Evolutionary conservation across 2,113 vertebrate genomes (phyloP), one percentile per base, ranked within the genome.

Genomic region (Rattus rattus): DNA sequence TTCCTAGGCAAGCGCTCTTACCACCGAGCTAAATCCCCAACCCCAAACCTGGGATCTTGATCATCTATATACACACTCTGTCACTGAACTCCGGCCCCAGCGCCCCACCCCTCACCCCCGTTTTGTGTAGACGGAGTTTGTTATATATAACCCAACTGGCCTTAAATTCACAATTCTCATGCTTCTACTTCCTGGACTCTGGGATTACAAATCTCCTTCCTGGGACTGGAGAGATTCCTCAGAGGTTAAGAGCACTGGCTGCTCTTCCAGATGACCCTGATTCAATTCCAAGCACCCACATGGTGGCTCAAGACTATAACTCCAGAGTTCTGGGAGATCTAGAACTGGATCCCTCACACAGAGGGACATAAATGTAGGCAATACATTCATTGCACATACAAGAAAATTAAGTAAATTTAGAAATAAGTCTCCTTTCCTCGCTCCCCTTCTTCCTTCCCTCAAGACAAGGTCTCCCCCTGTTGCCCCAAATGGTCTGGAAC

Each of bases 31-130:
- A 85, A n/a, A n/a, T n/a, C n/a, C n/a, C n/a, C n/a, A n/a, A n/a
- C n/a, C n/a, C n/a, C 84, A 67, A 65, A 86, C 33, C 80, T 59
- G 36, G 80, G 47, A 7, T 30, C 80, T 59, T 80, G 77, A 80
- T 30, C 77, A 79, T 28, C 28, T 52, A 17, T 33, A 14, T 3
- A 36, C 11, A 16, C 30, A 20, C 17, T 36, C 49, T 54, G 17
- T 13, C n/a, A 14, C 56, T 26, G 52, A 59, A 0, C 30, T n/a
- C 65, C 33, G 33, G 52, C 52, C 47, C 76, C 10, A 2, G 10
- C 54, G 0, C n/a, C 43, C 2, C 54, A 0, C n/a, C 43, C 2
- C 33, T 0, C 19, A 8, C 36, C 0, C 0, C 7, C 14, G 1
- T 1, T 49, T 9, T 65, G 17, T 69, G 33, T 85, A 65, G 43